Percentiles rank a stretch among this genome's conserved stretches.
phyloP scores from a whole-genome alignment of 53 echinoderm and acorn worm species.

The Paracentrotus lividus region DNA sequence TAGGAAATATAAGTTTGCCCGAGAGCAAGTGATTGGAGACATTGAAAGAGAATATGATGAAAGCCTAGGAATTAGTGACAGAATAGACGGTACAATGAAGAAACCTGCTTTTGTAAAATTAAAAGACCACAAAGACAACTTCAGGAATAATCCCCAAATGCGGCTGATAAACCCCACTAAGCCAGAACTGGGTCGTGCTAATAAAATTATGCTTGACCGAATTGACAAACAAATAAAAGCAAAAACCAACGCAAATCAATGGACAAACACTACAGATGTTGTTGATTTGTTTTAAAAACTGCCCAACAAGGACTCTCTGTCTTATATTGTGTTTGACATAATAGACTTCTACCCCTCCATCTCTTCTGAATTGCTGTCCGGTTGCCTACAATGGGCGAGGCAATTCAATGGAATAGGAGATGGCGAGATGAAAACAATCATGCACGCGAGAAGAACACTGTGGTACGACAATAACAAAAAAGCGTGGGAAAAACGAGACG shows the following conservation, averaged over 20 bases:
- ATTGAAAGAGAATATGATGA: too few relatives aligned
- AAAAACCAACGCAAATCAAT: conserved; percentile 62
- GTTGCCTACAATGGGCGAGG: not conserved
- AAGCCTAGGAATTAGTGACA: too few relatives aligned
- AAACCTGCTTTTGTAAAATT: too few relatives aligned
- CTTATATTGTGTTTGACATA: not conserved
- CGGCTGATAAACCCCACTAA: conserved; percentile 71
- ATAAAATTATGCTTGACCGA: conserved; percentile 60
- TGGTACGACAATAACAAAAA: too few relatives aligned
- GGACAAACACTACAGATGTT: conserved; percentile 46
- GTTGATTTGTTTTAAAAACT: conserved; percentile 65
- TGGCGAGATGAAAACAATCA: too few relatives aligned
- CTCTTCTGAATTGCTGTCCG: not conserved
- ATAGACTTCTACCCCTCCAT: not conserved
- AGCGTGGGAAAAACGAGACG: not conserved
- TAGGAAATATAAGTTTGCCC: too few relatives aligned
- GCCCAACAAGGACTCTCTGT: not conserved
- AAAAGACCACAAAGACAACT: too few relatives aligned
- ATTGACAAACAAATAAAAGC: conserved; percentile 53
- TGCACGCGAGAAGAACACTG: too few relatives aligned
- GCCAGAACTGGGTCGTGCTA: conserved; percentile 60
- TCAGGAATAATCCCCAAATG: conserved; percentile 35
- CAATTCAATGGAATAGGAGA: too few relatives aligned
- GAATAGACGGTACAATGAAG: too few relatives aligned
- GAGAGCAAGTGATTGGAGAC: too few relatives aligned